Conservation (phyloP, 2,113 vertebrate species). For the cattle (Bos taurus) region ARS-UCD2.0 NC_037335.1:23585501-23586000, state of each 20-base stretch:
- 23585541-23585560: background rate
- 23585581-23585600: background rate
- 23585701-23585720: background rate
- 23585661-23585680: background rate
- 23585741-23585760: background rate
- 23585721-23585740: background rate
- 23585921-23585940: background rate
- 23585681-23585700: background rate
- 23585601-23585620: background rate
- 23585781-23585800: background rate
- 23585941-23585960: background rate
- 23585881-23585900: background rate
- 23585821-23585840: background rate
- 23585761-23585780: background rate
- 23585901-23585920: background rate
- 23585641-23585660: background rate
- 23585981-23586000: background rate
- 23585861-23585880: background rate
- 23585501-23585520: background rate
- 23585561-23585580: background rate
- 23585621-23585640: background rate
- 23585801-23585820: background rate
- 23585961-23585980: background rate
- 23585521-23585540: background rate
- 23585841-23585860: background rate